Percentiles rank a stretch among this genome's conserved stretches.
phyloP scores from a whole-genome alignment of 2,888 invertebrate genomes.

The Siphlonurus alternatus region DNA sequence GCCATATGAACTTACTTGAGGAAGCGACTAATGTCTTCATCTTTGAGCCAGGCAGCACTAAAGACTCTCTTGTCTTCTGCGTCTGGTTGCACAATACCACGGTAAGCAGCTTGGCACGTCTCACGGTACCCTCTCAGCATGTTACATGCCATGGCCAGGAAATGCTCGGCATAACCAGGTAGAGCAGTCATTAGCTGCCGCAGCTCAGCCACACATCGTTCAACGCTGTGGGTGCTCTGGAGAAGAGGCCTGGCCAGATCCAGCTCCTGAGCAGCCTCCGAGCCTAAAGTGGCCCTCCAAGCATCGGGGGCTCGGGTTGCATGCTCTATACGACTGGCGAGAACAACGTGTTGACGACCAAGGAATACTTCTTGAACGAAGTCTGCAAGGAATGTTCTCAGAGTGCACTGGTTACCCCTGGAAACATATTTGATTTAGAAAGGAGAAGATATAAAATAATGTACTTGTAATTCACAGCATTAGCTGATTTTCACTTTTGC shows the following conservation, averaged over 20 bases:
- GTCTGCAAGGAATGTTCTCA: conserved; percentile 70
- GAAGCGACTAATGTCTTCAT: conserved; percentile 87
- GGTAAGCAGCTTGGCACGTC: conserved; percentile 54
- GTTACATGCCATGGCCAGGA: conserved; percentile 52
- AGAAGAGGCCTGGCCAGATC: conserved; percentile 44
- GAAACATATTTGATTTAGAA: not conserved
- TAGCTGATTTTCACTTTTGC: too few relatives aligned
- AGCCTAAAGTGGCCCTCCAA: conserved; percentile 57
- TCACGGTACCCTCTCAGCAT: conserved; percentile 55
- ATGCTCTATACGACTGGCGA: conserved; percentile 45
- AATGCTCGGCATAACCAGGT: conserved; percentile 56
- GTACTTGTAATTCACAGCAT: not conserved
- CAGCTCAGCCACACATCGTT: conserved; percentile 46
- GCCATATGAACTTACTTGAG: conserved; percentile 62
- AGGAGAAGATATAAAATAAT: not conserved
- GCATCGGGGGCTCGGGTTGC: conserved; percentile 60
- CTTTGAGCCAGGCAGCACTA: conserved; percentile 79
- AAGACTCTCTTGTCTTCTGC: conserved; percentile 62
- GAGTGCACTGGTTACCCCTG: conserved; percentile 41
- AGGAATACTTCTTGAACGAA: conserved; percentile 78
- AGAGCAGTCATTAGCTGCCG: conserved; percentile 48
- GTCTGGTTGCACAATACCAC: conserved; percentile 58
- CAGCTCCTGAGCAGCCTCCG: conserved; percentile 46
- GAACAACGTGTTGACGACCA: conserved; percentile 50
- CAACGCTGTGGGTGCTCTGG: conserved; percentile 55